Base-by-base conservation (phyloP, 2,797 vertebrate species). In the Halcyon chelicuti region DNA sequence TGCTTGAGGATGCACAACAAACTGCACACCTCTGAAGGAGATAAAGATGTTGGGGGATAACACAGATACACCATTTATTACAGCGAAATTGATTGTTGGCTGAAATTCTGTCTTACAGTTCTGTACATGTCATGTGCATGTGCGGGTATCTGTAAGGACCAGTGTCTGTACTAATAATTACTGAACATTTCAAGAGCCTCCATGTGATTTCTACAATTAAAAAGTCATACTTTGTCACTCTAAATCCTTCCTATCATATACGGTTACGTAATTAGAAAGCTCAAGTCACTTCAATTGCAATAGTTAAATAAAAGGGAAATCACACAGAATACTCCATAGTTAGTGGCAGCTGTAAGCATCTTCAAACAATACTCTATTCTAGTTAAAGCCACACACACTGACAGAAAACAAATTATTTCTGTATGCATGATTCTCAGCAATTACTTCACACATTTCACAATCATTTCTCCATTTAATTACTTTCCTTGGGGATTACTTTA, bases 361-460 rank as follows among this genome's bases (percentile, higher is more conserved):
- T 91, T 66, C 60, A 68, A 83, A 72, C 19, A 88, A 80, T 15
- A 46, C 28, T 55, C 29, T 67, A 26, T 66, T 66, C 37, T 33
- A 54, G 16, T 58, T 78, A 73, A 74, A 94, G 42, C 5, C 28
- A 52, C 73, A 70, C 23, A 73, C 14, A n/a, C 21, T 14, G 8
- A 90, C 66, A 91, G 14, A 78, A 89, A 60, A 68, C 49, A 68
- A 46, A 26, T 57, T 80, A 60, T 47, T 94, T 80, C 47, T 79
- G 17, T 52, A 67, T 4, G 12, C 31, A 54, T 17, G 8, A 74
- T 46, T 63, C 67, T 39, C 67, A 79, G 44, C 60, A 86, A 90
- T 63, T 75, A 67, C 35, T 86, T 93, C 37, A 82, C 25, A 84
- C 60, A 85, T 78, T 75, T 94, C 60, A 82, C 16, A 18, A 90